These are phyloP conservation scores for Remorina albescens DNA, from an alignment of 2,797 vertebrate species.

Conservation along the genomic window DNA sequence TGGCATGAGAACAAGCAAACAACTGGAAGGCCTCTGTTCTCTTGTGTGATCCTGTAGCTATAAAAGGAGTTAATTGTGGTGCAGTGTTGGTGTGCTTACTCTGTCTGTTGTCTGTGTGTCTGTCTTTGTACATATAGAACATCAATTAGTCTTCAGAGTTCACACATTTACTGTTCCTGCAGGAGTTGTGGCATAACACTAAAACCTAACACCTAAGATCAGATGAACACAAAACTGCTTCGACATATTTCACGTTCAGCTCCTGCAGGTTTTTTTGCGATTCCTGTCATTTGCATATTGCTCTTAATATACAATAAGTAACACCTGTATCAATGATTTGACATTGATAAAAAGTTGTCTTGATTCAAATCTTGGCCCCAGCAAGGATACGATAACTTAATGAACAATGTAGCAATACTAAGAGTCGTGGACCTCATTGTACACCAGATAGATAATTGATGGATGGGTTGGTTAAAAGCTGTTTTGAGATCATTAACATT, in stretches of 20 bases:
- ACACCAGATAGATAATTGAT: neutral
- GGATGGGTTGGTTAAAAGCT: too few species aligned
- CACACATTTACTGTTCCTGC: neutral
- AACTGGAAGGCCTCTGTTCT: constrained; percentile 23
- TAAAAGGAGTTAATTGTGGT: constrained; percentile 37
- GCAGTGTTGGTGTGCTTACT: neutral
- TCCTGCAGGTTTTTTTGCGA: too few species aligned
- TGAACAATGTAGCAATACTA: neutral
- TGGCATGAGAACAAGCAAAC: constrained; percentile 43
- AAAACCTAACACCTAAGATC: too few species aligned
- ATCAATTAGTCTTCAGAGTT: too few species aligned
- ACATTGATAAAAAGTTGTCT: neutral
- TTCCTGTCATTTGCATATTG: too few species aligned
- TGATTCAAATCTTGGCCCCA: neutral
- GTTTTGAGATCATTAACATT: neutral
- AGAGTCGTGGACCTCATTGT: neutral
- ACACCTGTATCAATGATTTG: neutral
- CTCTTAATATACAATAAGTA: too few species aligned
- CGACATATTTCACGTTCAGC: too few species aligned
- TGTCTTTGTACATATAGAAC: neutral
- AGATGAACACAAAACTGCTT: too few species aligned
- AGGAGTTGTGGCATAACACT: too few species aligned
- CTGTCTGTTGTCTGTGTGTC: neutral
- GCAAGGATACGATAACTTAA: neutral
- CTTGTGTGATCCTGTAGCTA: constrained; percentile 29